Base-by-base conservation (phyloP, 2,113 vertebrate species). In the Chloropsis cyanopogon region DNA sequence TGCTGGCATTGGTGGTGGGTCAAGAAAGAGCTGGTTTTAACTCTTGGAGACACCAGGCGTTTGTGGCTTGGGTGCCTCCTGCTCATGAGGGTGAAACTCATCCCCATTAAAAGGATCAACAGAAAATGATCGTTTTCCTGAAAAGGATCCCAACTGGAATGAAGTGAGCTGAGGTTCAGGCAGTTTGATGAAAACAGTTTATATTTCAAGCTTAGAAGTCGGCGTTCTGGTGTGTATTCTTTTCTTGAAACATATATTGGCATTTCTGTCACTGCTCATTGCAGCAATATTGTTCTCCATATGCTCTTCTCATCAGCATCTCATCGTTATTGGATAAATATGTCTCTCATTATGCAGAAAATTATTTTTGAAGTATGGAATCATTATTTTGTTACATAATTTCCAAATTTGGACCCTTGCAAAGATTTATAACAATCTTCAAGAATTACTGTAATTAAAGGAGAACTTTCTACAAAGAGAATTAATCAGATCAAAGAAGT, bases 331-430 rank as follows among this genome's bases (percentile, higher is more conserved):
- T 90, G 71, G 86, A 87, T 87, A 90, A 95, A 92, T 95, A 79
- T 90, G 81, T 57, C 66, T 82, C 87, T 93, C 8, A 7, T 89
- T 94, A 88, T 76, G 84, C 24, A 17, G 78, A 95, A 82, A 35
- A 63, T 93, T 85, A 85, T 83, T 96, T 91, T 86, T 93, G 65
- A 93, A 95, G 72, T 82, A 47, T 73, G 56, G 82, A 63, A 68
- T 95, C 79, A 47, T 95, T 66, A 77, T 94, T 93, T 66, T 66
- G 39, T 96, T 94, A 63, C 21, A 16, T 87, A 95, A 95, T 73
- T 84, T 94, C 82, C 71, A 83, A 88, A 86, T 91, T 78, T 90
- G 90, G 90, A 80, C 57, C 37, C 90, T 73, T 77, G 63, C 64
- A 90, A 21, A 60, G 39, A 85, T 95, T 90, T 80, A 28, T 73